A percentile compares a stretch with the other conserved stretches of the same genome.
phyloP scores from a whole-genome alignment of 2,888 invertebrate species.

The Crematogaster levior region DNA sequence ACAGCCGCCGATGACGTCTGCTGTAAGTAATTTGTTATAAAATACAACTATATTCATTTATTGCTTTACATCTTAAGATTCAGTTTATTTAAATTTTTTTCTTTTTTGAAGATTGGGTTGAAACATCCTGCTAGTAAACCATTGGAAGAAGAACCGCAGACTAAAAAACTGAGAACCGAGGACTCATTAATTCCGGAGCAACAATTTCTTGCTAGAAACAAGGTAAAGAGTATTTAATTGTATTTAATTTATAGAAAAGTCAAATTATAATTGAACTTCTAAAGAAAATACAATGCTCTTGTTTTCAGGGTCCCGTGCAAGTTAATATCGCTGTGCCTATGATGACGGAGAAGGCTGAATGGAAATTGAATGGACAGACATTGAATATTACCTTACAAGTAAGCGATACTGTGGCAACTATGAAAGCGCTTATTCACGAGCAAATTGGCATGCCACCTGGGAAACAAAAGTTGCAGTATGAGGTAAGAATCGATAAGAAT shows the following conservation, averaged over 20 bases:
- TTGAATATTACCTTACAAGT: constrained; percentile 92
- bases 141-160: constrained; percentile 93
- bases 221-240: constrained; percentile 84
- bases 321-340: constrained; percentile 94
- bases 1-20: constrained; percentile 84
- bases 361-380: constrained; percentile 97
- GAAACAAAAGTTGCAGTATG: constrained; percentile 98
- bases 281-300: constrained; percentile 25
- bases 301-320: constrained; percentile 90
- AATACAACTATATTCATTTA: constrained; percentile 12
- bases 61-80: background rate
- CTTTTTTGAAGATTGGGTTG: constrained; percentile 82
- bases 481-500: constrained; percentile 87
- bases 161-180: constrained; percentile 96
- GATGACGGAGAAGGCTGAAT: constrained; percentile 96
- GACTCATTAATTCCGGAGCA: constrained; percentile 96
- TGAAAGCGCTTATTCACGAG: constrained; percentile 95
- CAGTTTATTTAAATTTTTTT: background rate
- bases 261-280: background rate
- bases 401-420: constrained; percentile 92
- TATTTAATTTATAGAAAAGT: background rate
- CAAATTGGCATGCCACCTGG: constrained; percentile 97
- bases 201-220: constrained; percentile 91
- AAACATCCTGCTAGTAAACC: constrained; percentile 86
- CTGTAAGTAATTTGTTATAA: constrained; percentile 72